Evolutionary conservation across 2,797 vertebrate species (phyloP).

Genomic region (Cetoscarus ocellatus): DNA sequence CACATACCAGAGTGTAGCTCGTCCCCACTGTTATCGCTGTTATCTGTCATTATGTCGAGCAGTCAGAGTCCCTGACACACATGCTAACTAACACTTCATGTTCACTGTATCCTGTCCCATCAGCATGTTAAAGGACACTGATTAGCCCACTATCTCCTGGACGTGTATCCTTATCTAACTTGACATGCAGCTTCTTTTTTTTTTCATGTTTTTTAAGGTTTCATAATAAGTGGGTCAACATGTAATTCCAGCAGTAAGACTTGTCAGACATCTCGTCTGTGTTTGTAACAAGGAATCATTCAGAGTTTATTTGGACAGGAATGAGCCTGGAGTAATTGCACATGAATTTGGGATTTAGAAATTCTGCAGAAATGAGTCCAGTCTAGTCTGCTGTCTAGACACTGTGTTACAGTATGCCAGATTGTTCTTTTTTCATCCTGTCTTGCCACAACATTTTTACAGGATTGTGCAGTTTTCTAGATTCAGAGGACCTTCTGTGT

Average conservation of each 20-base stretch:
- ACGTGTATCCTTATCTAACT: slow-evolving; percentile 46
- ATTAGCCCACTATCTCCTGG: slow-evolving; percentile 35
- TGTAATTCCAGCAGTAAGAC: slow-evolving; percentile 43
- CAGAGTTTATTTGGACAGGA: slow-evolving; percentile 65
- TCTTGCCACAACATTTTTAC: slow-evolving; percentile 35
- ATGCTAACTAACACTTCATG: slow-evolving; percentile 42
- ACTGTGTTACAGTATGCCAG: slow-evolving; percentile 40
- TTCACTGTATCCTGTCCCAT: slow-evolving; percentile 50
- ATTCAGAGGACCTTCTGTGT: slow-evolving; percentile 40
- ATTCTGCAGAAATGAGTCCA: slow-evolving; percentile 64
- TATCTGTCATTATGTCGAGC: slow-evolving; percentile 61
- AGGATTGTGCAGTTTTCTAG: slow-evolving; percentile 32
- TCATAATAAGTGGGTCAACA: slow-evolving; percentile 31
- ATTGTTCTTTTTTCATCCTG: slow-evolving; percentile 43
- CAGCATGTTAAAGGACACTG: slow-evolving; percentile 52
- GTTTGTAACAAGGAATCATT: slow-evolving; percentile 63
- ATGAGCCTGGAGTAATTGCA: slow-evolving; percentile 69
- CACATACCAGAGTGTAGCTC: slow-evolving; percentile 29
- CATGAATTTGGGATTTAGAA: slow-evolving; percentile 74
- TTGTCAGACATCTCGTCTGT: slow-evolving; percentile 46
- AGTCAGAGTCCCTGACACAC: slow-evolving; percentile 55
- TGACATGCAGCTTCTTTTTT: slow-evolving; percentile 25
- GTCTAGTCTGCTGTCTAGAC: slow-evolving; percentile 80
- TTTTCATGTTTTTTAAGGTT: slow-evolving; percentile 13
- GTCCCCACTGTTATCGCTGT: slow-evolving; percentile 43